A percentile compares a stretch with the other conserved stretches of the same genome.
Evolutionary conservation across 2,797 vertebrate genomes (phyloP).

Genomic region (Pipistrellus pygmaeus): DNA sequence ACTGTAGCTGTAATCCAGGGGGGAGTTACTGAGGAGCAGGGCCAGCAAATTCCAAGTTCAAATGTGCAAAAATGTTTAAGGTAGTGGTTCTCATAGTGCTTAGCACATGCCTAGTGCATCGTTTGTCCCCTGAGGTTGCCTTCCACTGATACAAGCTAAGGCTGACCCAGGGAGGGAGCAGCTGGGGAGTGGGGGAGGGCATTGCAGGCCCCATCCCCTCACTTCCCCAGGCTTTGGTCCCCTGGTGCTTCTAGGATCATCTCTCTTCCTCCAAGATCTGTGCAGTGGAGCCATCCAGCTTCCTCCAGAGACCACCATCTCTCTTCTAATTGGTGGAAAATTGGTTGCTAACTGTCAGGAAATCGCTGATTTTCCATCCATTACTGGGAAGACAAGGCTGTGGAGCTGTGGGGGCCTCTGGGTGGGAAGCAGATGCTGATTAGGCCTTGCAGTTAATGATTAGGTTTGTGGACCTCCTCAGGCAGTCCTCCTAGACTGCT

Average conservation of each 20-base stretch:
- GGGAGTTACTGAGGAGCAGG: not conserved
- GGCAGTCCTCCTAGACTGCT: conserved; percentile 86
- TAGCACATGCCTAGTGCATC: not conserved
- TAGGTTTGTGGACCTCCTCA: conserved; percentile 82
- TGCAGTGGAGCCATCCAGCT: conserved; percentile 56
- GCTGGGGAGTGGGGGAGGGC: not conserved
- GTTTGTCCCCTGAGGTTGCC: not conserved
- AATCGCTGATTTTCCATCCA: conserved; percentile 88
- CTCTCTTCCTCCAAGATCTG: not conserved
- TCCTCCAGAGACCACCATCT: conserved; percentile 84
- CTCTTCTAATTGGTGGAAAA: conserved; percentile 87
- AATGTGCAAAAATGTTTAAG: not conserved
- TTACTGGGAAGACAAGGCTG: conserved; percentile 79
- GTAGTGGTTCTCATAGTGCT: not conserved
- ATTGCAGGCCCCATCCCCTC: too few relatives aligned
- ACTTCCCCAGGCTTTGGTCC: not conserved
- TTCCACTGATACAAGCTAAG: not conserved
- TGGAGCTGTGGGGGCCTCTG: conserved; percentile 71
- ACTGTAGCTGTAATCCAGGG: not conserved
- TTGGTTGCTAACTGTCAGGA: conserved; percentile 87
- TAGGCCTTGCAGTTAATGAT: conserved; percentile 85
- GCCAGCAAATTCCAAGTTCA: not conserved
- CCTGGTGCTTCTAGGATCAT: not conserved
- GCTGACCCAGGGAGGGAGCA: not conserved
- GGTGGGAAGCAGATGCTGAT: conserved; percentile 86